A percentile compares a stretch with the other conserved stretches of the same genome.
These are phyloP conservation scores for Leuciscus waleckii DNA, from an alignment of 2,797 vertebrate genomes.

Conservation along the genomic window DNA sequence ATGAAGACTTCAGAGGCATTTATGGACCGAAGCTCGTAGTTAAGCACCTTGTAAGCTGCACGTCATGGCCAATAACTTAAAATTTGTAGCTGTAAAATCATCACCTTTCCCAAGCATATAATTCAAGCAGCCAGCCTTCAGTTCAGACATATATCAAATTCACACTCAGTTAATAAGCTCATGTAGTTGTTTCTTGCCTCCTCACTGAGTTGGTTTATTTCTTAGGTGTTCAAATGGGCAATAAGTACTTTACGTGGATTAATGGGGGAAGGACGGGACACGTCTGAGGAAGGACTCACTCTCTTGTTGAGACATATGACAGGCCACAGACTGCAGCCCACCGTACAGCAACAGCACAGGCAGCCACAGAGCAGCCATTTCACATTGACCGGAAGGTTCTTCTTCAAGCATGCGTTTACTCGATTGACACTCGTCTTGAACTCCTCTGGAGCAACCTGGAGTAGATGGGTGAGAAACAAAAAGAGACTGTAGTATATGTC, in stretches of 20 bases:
- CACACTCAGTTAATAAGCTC: conserved; percentile 71
- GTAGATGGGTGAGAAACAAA: neutral
- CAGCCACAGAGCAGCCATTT: conserved; percentile 99
- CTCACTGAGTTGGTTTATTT: conserved; percentile 55
- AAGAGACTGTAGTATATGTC: neutral
- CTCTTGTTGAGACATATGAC: conserved; percentile 99
- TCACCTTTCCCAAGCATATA: conserved; percentile 69
- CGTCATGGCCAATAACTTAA: conserved; percentile 71
- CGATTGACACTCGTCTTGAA: conserved; percentile 96
- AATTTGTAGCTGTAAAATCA: conserved; percentile 60
- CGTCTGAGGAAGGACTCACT: conserved; percentile 79
- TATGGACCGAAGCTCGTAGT: conserved; percentile 75
- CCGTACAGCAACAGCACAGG: conserved; percentile 97
- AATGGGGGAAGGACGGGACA: conserved; percentile 67
- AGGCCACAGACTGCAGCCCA: conserved; percentile 98
- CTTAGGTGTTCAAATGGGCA: conserved; percentile 68
- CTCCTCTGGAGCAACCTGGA: conserved; percentile 96
- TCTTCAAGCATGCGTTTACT: conserved; percentile 94
- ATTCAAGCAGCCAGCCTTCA: conserved; percentile 56
- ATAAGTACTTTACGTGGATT: conserved; percentile 63
- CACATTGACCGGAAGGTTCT: conserved; percentile 95
- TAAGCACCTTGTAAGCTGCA: conserved; percentile 79
- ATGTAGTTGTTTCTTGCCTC: conserved; percentile 66
- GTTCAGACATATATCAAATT: conserved; percentile 62
- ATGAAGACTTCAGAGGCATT: conserved; percentile 67